Evolutionary conservation across 1,140 invertebrate genomes (phyloP), one percentile per base, ranked within the genome.

Genomic region (Scaptomyza graminum): DNA sequence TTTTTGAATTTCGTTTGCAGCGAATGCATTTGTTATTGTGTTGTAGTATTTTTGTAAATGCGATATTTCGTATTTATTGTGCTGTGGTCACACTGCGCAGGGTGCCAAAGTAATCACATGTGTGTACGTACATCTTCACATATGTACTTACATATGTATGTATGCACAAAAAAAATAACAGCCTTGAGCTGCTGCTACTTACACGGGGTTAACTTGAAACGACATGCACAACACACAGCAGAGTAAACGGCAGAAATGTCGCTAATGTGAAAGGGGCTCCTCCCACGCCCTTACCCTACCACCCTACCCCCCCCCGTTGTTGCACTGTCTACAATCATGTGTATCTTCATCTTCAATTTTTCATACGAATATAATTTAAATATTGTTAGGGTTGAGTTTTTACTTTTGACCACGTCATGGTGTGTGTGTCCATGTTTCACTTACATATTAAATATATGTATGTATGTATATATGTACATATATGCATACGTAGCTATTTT

Each of bases 351-450:
- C 64, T 59, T 69, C 4, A n/a, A 37, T 18, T 67, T 83, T 83
- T 82, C 59, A 68, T 61, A 51, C 76, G 47, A 70, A 57, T 47
- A 63, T 15, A 55, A 54, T 66, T 72, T 46, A 72, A 78, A 62
- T 41, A 12, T 79, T 88, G 72, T 88, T 88, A 79, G 83, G 84
- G 83, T 88, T 88, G 83, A 83, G n/a, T n/a, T n/a, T 88, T 34
- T 6, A 0, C 5, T 85, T 85, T 88, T 74, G 76, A 88, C 83
- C 83, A 88, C 83, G 83, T n/a, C n/a, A n/a, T 88, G 83, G 79
- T 89, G 61, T 65, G 22, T 64, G n/a, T 54, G 34, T 52, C 49
- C 3, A 52, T 25, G 9, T 43, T 52, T 50, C 9, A 43, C n/a
- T 46, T 44, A 46, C 28, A 39, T 51, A 44, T 44, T 12, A 46